phyloP scores from a whole-genome alignment of 1,140 invertebrate genomes.

The Sinonovacula constricta region DNA sequence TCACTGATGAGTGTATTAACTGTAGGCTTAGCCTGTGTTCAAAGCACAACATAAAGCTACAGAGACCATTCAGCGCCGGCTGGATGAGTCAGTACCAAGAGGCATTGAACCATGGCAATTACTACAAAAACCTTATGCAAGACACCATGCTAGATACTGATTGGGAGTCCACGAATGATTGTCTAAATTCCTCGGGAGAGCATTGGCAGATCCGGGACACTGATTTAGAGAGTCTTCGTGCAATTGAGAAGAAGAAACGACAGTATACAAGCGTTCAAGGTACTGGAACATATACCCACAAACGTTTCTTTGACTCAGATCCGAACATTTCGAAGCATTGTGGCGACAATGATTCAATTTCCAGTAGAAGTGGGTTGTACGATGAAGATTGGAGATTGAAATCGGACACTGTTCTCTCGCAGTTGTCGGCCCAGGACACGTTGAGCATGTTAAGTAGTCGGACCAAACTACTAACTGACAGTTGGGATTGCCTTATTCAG shows the following conservation, averaged over 20 bases:
- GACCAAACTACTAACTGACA: conserved; percentile 60
- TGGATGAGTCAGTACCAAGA: conserved; percentile 66
- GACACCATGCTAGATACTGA: conserved; percentile 64
- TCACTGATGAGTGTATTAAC: conserved; percentile 65
- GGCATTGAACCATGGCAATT: conserved; percentile 59
- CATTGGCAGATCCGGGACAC: conserved; percentile 41
- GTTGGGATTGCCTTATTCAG: conserved; percentile 59
- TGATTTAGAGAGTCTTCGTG: conserved; percentile 26
- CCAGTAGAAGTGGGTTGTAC: conserved; percentile 46
- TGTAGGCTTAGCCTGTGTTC: conserved; percentile 69
- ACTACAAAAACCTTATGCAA: conserved; percentile 66
- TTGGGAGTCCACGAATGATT: conserved; percentile 53
- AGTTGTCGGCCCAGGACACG: conserved; percentile 13
- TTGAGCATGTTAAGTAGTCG: conserved; percentile 45
- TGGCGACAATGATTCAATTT: conserved; percentile 52
- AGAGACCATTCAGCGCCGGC: conserved; percentile 64
- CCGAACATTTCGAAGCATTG: conserved; percentile 17
- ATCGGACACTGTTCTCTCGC: conserved; percentile 42
- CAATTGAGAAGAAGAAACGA: conserved; percentile 24
- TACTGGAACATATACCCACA: conserved; percentile 62
- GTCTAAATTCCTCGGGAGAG: conserved; percentile 44
- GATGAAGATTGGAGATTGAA: conserved; percentile 37
- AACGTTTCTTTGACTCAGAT: conserved; percentile 57
- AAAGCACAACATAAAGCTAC: conserved; percentile 62
- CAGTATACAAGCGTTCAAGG: conserved; percentile 51